These are phyloP conservation scores for Sapajus apella DNA, from an alignment of 2,113 vertebrate genomes.

Conservation along the genomic window DNA sequence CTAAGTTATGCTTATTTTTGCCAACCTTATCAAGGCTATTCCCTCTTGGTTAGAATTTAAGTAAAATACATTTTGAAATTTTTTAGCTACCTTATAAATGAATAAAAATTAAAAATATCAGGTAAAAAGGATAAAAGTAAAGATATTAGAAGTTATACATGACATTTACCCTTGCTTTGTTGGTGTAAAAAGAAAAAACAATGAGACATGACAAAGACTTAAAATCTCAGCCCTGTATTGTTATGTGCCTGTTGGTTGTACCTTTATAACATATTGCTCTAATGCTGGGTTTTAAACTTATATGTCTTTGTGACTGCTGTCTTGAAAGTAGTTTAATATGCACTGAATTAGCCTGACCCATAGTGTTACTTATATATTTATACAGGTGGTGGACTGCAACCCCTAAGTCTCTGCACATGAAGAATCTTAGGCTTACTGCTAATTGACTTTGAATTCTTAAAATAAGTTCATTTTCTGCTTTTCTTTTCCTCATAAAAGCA, in stretches of 20 bases:
- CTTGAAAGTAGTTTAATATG: not conserved
- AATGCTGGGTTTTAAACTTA: not conserved
- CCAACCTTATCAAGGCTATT: not conserved
- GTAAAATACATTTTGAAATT: not conserved
- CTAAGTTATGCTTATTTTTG: not conserved
- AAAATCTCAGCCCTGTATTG: not conserved
- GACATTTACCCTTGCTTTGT: not conserved
- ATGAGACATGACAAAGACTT: not conserved
- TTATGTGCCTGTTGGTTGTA: not conserved
- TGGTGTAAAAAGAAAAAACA: not conserved
- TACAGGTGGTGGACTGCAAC: not conserved
- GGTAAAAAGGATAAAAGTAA: not conserved
- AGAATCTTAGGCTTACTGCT: not conserved
- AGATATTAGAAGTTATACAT: not conserved
- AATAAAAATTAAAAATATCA: not conserved
- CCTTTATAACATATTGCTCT: not conserved
- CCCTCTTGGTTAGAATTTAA: not conserved
- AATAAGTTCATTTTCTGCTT: not conserved
- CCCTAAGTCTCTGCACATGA: not conserved
- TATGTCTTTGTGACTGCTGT: not conserved
- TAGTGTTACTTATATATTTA: not conserved
- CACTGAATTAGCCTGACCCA: not conserved
- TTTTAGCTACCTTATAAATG: not conserved
- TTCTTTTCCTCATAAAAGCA: not conserved
- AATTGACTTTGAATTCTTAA: conserved; percentile 27